Conservation (phyloP, 1,140 invertebrate genomes). For the Drosophila seguyi region DNA sequence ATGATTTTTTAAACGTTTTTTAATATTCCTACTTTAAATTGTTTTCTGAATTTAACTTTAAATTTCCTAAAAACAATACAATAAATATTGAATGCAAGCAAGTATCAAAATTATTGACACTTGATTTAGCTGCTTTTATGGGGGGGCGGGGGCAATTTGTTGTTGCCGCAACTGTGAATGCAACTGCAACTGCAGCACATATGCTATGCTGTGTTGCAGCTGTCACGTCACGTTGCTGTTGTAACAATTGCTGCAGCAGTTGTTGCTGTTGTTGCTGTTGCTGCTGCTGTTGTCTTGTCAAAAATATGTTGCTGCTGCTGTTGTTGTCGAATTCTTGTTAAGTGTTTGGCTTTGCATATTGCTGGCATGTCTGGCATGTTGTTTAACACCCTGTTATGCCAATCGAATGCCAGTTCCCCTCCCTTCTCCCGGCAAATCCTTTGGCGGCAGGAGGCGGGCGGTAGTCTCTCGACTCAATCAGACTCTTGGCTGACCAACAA, state of each 20-base stretch:
- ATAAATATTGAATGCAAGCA: constrained; percentile 15
- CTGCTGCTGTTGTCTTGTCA: constrained; percentile 59
- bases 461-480: constrained; percentile 65
- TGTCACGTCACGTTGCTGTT: constrained; percentile 65
- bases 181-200: constrained; percentile 48
- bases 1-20: too few species aligned
- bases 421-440: constrained; percentile 41
- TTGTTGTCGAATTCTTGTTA: constrained; percentile 52
- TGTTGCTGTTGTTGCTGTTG: constrained; percentile 8
- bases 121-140: constrained; percentile 54
- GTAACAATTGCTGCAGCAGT: constrained; percentile 21
- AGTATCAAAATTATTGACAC: constrained; percentile 71
- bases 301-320: constrained; percentile 58
- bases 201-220: constrained; percentile 68
- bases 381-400: constrained; percentile 67
- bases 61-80: neutral
- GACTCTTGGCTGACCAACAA: constrained; percentile 71
- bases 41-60: neutral
- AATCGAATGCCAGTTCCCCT: constrained; percentile 16
- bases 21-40: neutral
- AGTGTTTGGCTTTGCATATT: constrained; percentile 78
- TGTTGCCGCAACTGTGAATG: constrained; percentile 4
- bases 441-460: constrained; percentile 4
- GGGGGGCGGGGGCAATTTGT: constrained; percentile 55
- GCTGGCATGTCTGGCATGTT: constrained; percentile 70